Conservation (phyloP, 2,888 invertebrate species). For the Pherbina coryleti region DNA sequence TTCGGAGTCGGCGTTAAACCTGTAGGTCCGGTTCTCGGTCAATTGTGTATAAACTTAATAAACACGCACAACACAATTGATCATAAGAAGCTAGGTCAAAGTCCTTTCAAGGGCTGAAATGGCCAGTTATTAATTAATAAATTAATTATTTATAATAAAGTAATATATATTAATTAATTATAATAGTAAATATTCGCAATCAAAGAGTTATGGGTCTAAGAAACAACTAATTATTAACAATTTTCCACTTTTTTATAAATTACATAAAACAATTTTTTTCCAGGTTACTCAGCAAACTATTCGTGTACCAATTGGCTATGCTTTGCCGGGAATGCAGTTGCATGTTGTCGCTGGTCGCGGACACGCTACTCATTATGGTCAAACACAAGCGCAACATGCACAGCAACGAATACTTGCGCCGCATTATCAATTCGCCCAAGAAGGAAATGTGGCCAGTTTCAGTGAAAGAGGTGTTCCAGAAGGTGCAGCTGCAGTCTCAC, state of each 20-base stretch:
- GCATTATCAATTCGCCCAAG: slow-evolving; percentile 62
- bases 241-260: slow-evolving; percentile 33
- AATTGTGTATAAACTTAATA: too few species aligned
- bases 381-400: slow-evolving; percentile 59
- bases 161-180: too few species aligned
- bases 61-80: too few species aligned
- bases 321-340: slow-evolving; percentile 70
- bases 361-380: slow-evolving; percentile 57
- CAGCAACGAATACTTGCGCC: slow-evolving; percentile 60
- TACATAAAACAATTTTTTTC: not conserved
- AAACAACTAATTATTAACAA: too few species aligned
- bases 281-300: slow-evolving; percentile 71
- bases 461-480: slow-evolving; percentile 81
- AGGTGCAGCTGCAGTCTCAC: slow-evolving; percentile 76
- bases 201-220: too few species aligned
- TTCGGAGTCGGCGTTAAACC: too few species aligned
- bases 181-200: too few species aligned
- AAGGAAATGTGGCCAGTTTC: slow-evolving; percentile 60
- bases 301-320: slow-evolving; percentile 70
- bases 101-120: too few species aligned
- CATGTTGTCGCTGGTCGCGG: slow-evolving; percentile 69
- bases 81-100: too few species aligned
- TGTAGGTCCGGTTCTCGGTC: too few species aligned
- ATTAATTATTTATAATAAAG: too few species aligned
- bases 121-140: too few species aligned